Conservation (phyloP, 2,888 invertebrate genomes). For the Drosophila helvetica region DNA sequence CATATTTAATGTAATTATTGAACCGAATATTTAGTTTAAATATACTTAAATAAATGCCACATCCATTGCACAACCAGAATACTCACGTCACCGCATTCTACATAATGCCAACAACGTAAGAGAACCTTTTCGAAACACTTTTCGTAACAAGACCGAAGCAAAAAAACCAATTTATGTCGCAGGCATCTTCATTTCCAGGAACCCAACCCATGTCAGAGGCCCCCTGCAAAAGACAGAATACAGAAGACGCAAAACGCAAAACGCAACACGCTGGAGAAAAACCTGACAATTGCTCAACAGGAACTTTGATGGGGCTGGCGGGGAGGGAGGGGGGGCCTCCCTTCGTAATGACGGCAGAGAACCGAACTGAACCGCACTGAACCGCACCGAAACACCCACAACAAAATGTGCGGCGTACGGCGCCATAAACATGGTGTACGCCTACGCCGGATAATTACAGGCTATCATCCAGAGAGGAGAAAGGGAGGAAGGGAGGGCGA, state of each 20-base stretch:
- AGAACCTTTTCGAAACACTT: not conserved
- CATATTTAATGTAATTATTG: too few species aligned
- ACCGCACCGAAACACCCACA: slow-evolving; percentile 27
- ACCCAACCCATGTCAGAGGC: slow-evolving; percentile 15
- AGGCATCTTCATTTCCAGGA: not conserved
- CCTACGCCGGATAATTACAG: slow-evolving; percentile 64
- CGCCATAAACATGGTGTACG: slow-evolving; percentile 50
- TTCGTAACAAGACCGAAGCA: not conserved
- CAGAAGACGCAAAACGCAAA: not conserved
- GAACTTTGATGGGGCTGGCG: slow-evolving; percentile 20
- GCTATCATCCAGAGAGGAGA: slow-evolving; percentile 40
- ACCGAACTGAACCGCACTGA: slow-evolving; percentile 13
- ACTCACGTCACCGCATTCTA: not conserved
- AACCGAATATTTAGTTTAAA: too few species aligned
- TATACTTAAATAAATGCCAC: too few species aligned
- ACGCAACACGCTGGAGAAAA: not conserved
- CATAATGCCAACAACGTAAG: not conserved
- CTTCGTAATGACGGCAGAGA: slow-evolving; percentile 23
- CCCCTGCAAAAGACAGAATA: slow-evolving; percentile 6
- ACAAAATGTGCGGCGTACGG: slow-evolving; percentile 10
- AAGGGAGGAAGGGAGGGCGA: not conserved
- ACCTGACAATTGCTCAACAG: slow-evolving; percentile 27
- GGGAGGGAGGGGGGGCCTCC: not conserved
- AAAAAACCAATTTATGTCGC: slow-evolving; percentile 10
- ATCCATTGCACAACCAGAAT: too few species aligned